Conservation (phyloP, 2,797 vertebrate genomes). For the Centropyge bicolor region DNA sequence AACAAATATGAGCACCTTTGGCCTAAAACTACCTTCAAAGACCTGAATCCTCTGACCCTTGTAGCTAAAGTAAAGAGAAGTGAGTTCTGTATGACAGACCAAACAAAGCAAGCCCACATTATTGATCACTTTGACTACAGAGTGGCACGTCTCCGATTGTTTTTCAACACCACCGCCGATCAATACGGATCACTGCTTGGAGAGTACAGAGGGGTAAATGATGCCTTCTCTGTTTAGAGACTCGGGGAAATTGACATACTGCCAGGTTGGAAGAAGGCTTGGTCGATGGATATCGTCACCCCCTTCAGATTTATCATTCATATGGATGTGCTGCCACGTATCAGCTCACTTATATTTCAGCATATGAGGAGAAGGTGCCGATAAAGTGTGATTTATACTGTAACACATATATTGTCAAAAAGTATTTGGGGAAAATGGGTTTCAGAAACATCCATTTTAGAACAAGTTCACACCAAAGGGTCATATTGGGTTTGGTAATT, state of each 20-base stretch:
- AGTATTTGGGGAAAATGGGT: conserved; percentile 38
- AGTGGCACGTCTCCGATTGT: conserved; percentile 74
- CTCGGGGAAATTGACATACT: conserved; percentile 75
- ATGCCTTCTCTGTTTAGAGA: conserved; percentile 78
- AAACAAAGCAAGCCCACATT: conserved; percentile 51
- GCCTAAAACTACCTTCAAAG: not conserved
- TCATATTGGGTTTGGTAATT: conserved; percentile 1
- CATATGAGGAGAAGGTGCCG: conserved; percentile 53
- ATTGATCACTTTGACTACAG: conserved; percentile 68
- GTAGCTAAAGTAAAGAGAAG: not conserved
- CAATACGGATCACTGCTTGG: conserved; percentile 70
- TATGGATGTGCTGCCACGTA: conserved; percentile 65
- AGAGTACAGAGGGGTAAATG: conserved; percentile 70
- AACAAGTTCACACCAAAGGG: not conserved
- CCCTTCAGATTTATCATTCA: conserved; percentile 71
- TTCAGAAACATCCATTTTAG: conserved; percentile 19
- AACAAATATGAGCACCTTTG: not conserved
- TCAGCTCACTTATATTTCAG: conserved; percentile 57
- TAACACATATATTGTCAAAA: conserved; percentile 32
- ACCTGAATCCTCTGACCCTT: not conserved
- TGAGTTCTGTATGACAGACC: not conserved
- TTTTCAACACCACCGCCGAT: conserved; percentile 73
- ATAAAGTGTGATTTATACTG: conserved; percentile 64
- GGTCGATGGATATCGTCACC: conserved; percentile 72
- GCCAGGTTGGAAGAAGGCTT: conserved; percentile 64